Evolutionary conservation across 2,888 invertebrate species (phyloP), one percentile per base, ranked within the genome.

Genomic region (Tipula unca): DNA sequence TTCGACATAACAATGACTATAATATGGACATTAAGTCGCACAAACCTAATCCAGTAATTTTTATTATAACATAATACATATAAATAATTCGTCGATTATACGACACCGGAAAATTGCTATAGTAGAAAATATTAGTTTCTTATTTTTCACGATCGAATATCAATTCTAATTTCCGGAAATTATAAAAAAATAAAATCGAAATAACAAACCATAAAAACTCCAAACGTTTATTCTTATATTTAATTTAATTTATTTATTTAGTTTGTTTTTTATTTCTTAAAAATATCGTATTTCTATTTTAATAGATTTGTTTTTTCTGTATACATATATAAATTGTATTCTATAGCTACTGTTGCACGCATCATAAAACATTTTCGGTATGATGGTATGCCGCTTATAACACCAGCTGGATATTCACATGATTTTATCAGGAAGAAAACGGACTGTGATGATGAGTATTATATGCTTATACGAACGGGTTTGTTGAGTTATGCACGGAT

Each of bases 281-380:
- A 32, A 32, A 32, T 83, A 32, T 83, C 35, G 17, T 29, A 29
- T 32, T 32, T 32, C 32, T 29, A 29, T 29, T 82, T 32, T 82
- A 83, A 29, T 82, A 17, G 29, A 29, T 29, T 48, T 48, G 17
- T 48, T 48, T 69, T n/a, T 14, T 3, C 42, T 42, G 6, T 13
- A 39, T 1, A 36, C 39, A 39, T 39, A 6, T 32, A 39, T 39
- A 39, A 39, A 48, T 85, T 13, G 17, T 13, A 35, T 86, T 92
- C 84, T 92, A n/a, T n/a, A 97, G 97, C 97, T 17, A 94, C 95
- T 5, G 95, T 96, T 32, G 96, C 94, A 10, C 92, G 97, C 82
- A 94, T 96, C 86, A 93, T 94, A 32, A 96, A 96, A 90, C 96
- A 95, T 89, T 92, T 96, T 17, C 94, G 94, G 42, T 93, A 92